Conservation (phyloP, 2,797 vertebrate genomes). For the Natrix natrix region DNA sequence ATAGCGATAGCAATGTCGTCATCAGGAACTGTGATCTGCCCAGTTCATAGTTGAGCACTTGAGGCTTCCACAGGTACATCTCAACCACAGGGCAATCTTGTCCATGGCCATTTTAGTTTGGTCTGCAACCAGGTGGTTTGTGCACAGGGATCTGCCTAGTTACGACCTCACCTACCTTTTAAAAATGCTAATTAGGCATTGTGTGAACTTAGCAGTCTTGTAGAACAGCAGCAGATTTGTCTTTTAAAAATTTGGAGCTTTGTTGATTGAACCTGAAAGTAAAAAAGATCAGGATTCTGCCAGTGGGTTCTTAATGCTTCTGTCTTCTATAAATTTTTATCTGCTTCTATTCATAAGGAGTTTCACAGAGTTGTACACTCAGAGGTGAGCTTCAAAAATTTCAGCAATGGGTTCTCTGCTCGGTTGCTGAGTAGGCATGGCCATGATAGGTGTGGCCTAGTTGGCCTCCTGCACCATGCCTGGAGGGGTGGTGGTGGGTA, state of each 20-base stretch:
- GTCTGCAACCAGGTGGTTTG: not conserved
- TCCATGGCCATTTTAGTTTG: not conserved
- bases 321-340: not conserved
- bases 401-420: too few relatives aligned
- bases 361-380: not conserved
- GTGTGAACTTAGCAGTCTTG: not conserved
- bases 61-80: not conserved
- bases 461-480: too few relatives aligned
- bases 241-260: not conserved
- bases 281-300: not conserved
- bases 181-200: not conserved
- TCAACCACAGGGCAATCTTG: not conserved
- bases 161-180: not conserved
- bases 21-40: not conserved
- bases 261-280: not conserved
- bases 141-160: not conserved
- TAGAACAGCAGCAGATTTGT: not conserved
- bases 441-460: too few relatives aligned
- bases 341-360: not conserved
- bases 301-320: too few relatives aligned
- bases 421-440: too few relatives aligned
- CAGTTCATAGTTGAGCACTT: not conserved
- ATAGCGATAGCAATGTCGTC: not conserved
- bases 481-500: too few relatives aligned
- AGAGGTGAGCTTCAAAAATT: too few relatives aligned